Percentiles rank a stretch among this genome's conserved stretches.
These are phyloP conservation scores for Mesitornis unicolor DNA, from an alignment of 2,113 vertebrate genomes.

Conservation along the genomic window DNA sequence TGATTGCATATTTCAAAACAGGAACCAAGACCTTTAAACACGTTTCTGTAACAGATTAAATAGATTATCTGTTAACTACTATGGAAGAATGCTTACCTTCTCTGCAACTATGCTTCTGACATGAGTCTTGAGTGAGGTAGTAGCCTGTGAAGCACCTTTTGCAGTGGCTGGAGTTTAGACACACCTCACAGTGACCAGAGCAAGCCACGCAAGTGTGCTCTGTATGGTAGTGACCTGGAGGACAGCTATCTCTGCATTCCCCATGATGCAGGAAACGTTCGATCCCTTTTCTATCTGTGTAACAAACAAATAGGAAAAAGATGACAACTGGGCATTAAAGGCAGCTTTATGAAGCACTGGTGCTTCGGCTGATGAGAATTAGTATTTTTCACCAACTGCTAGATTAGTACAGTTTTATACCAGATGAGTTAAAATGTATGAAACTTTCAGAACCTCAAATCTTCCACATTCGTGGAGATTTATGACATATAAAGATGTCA, in stretches of 20 bases:
- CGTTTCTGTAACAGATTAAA: not conserved
- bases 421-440: not conserved
- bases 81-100: slow-evolving; percentile 71
- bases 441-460: not conserved
- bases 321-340: not conserved
- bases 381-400: not conserved
- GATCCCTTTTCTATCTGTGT: slow-evolving; percentile 74
- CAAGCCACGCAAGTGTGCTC: slow-evolving; percentile 76
- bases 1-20: not conserved
- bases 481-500: not conserved
- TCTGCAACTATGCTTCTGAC: slow-evolving; percentile 76
- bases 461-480: not conserved
- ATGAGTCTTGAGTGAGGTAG: slow-evolving; percentile 68
- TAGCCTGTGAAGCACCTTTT: slow-evolving; percentile 76
- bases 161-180: slow-evolving; percentile 71
- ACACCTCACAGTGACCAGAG: slow-evolving; percentile 76
- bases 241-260: slow-evolving; percentile 83
- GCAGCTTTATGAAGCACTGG: not conserved
- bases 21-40: not conserved
- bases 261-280: slow-evolving; percentile 75
- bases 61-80: not conserved
- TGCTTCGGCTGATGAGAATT: not conserved
- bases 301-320: not conserved
- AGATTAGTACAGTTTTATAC: not conserved
- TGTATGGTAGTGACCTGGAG: slow-evolving; percentile 68